These are phyloP conservation scores for Ophioninae sp. DNA, from an alignment of 2,888 invertebrate species.

Conservation along the genomic window DNA sequence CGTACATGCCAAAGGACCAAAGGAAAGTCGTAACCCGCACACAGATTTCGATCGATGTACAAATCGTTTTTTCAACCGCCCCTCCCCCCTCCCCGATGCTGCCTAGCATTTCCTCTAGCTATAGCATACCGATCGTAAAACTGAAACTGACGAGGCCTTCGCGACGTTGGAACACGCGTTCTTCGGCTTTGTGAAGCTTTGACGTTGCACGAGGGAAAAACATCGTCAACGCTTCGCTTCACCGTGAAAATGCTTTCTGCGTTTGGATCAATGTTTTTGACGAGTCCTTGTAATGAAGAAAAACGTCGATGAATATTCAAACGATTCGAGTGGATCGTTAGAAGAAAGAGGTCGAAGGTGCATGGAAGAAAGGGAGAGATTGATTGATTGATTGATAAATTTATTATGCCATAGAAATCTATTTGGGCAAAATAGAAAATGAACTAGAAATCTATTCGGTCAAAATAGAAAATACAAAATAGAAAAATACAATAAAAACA, in stretches of 20 bases:
- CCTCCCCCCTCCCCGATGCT: background rate
- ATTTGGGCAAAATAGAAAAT: no score
- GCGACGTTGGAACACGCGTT: background rate
- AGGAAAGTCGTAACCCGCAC: conserved; percentile 52
- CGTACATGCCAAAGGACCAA: conserved; percentile 16
- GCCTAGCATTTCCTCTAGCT: conserved; percentile 12
- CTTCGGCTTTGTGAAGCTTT: conserved; percentile 2
- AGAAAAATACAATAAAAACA: no score
- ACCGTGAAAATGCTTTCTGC: background rate
- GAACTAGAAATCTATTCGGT: no score
- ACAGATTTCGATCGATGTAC: conserved; percentile 46
- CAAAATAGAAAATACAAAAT: no score
- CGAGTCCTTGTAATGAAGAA: background rate
- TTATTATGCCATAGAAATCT: no score
- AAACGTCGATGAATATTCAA: background rate
- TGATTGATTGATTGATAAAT: no score
- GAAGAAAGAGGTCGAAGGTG: background rate
- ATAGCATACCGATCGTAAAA: conserved; percentile 47
- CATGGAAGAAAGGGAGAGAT: no score
- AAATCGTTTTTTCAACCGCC: conserved; percentile 23
- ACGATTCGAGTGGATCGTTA: background rate
- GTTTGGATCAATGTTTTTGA: background rate
- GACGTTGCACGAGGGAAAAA: conserved; percentile 13
- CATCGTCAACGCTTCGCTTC: conserved; percentile 19
- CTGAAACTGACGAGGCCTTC: conserved; percentile 29